These are phyloP conservation scores for Diachrysia chrysitis DNA, from an alignment of 2,888 invertebrate genomes.

Conservation along the genomic window DNA sequence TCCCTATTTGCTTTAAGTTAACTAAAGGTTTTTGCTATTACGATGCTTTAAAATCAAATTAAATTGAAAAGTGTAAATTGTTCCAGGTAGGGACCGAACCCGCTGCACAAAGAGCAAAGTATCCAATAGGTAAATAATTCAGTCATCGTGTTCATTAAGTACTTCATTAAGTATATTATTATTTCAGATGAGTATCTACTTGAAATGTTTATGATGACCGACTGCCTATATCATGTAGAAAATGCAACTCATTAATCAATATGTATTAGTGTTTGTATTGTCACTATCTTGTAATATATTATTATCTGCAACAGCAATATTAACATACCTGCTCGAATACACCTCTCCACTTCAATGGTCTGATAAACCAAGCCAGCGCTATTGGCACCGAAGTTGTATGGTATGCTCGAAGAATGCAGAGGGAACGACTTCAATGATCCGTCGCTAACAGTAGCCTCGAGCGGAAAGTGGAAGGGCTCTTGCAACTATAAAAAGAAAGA, in stretches of 20 bases:
- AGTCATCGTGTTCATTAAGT: no score
- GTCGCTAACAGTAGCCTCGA: slow-evolving; percentile 88
- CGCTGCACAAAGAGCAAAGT: no score
- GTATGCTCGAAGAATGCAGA: slow-evolving; percentile 88
- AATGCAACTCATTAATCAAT: background rate
- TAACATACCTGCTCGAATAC: slow-evolving; percentile 87
- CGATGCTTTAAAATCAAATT: no score
- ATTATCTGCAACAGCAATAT: background rate
- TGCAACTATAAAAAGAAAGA: slow-evolving; percentile 67
- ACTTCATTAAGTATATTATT: no score
- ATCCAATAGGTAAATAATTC: no score
- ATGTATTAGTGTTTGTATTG: background rate
- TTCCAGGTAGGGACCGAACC: no score
- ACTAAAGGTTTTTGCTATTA: no score
- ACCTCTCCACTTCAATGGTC: slow-evolving; percentile 92
- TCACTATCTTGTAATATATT: background rate
- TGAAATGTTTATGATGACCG: no score
- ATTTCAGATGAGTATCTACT: no score
- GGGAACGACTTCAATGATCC: slow-evolving; percentile 88
- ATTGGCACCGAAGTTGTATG: slow-evolving; percentile 90
- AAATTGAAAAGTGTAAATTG: no score
- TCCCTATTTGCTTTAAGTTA: no score
- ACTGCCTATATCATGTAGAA: background rate
- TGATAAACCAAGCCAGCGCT: slow-evolving; percentile 93
- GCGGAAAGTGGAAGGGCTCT: slow-evolving; percentile 92